A percentile compares a stretch with the other conserved stretches of the same genome.
phyloP scores from a whole-genome alignment of 1,140 invertebrate species.

The Pararge aegeria region DNA sequence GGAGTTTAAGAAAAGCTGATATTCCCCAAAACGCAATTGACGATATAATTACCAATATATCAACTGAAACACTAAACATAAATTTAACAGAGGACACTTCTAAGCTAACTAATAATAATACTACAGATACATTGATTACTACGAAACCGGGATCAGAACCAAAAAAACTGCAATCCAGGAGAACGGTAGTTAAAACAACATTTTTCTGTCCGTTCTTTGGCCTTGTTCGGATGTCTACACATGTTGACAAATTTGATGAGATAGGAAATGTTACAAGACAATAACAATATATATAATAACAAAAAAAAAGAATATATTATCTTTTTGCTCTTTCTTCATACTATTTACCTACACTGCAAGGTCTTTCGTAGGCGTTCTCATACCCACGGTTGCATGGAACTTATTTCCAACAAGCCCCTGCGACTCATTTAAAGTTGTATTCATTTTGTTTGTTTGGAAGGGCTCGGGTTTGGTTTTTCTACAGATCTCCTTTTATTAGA shows the following conservation, averaged over 20 bases:
- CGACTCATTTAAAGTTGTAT: no score
- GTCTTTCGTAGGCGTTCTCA: no score
- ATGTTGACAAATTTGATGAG: slow-evolving; percentile 34
- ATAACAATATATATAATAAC: not conserved
- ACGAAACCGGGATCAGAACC: slow-evolving; percentile 11
- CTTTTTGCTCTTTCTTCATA: no score
- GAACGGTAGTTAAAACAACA: slow-evolving; percentile 44
- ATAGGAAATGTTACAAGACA: not conserved
- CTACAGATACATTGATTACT: slow-evolving; percentile 16
- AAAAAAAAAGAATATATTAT: not conserved
- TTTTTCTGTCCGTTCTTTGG: slow-evolving; percentile 66
- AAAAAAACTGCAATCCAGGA: slow-evolving; percentile 16
- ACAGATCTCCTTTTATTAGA: no score
- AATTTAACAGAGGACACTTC: slow-evolving; percentile 23
- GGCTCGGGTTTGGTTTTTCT: no score
- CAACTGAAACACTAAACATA: not conserved
- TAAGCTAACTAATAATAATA: slow-evolving; percentile 40
- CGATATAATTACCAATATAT: no score
- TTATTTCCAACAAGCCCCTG: no score
- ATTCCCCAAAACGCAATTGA: slow-evolving; percentile 4
- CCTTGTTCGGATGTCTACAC: slow-evolving; percentile 49
- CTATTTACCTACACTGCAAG: no score
- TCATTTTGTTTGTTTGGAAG: no score
- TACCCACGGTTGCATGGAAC: no score
- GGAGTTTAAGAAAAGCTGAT: slow-evolving; percentile 39